Evolutionary conservation across 1,140 invertebrate species (phyloP), one percentile per base, ranked within the genome.

Genomic region (Trichonephila inaurata): DNA sequence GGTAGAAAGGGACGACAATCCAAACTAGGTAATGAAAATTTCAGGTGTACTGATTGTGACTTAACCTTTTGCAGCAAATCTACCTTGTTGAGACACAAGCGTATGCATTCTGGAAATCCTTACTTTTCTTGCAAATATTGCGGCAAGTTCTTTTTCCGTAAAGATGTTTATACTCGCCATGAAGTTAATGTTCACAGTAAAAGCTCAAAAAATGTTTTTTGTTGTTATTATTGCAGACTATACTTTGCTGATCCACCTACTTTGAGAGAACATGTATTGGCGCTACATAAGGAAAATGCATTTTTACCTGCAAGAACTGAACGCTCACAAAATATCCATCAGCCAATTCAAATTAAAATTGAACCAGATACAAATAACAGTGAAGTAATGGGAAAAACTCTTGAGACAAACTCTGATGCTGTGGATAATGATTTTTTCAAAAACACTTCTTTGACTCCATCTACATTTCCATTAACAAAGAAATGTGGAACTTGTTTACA

Each of bases 81-180:
- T 14, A 94, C 87, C n/a, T 86, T 94, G 40, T 24, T 89, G n/a
- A 58, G 94, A 18, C 94, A 94, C 40, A 85, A 87, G 33, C 66
- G 91, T 85, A 93, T 93, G 94, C 94, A 94, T 91, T 88, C 88
- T 40, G 94, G 94, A 33, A 93, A 94, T 28, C 90, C 88, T 21
- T 88, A 66, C 8, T 91, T 64, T 90, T 83, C 69, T 40, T 94
- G 94, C 21, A 66, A 93, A 77, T 93, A 66, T n/a, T 94, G 94
- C 93, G 91, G 91, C 18, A 93, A 93, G 28, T 93, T 86, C 72
- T 94, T 94, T 33, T 94, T 94, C 62, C 87, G 94, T 21, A 94
- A 93, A 64, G 94, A 94, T 93, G 83, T 91, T 51, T 89, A 86
- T 92, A 89, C 62, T 44, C 94, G 89, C 28, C 94, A 94, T 88